A percentile compares a stretch with the other conserved stretches of the same genome.
phyloP scores from a whole-genome alignment of 2,113 vertebrate species.

The Egretta garzetta region DNA sequence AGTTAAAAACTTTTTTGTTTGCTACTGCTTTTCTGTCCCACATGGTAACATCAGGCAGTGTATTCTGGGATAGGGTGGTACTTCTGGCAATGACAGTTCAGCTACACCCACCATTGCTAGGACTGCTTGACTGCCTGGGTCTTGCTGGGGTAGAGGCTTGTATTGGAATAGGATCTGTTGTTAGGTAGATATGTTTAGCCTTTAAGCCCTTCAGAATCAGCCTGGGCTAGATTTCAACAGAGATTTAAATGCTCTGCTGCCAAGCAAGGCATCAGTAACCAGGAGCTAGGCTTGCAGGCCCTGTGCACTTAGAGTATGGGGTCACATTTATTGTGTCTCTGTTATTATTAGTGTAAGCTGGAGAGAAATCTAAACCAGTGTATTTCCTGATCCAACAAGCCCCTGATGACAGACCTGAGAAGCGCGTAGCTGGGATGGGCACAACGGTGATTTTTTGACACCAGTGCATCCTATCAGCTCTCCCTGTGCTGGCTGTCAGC shows the following conservation, averaged over 20 bases:
- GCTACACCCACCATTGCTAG: not conserved
- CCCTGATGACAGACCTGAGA: not conserved
- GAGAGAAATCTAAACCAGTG: not conserved
- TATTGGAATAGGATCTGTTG: not conserved
- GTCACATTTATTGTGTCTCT: fast-evolving
- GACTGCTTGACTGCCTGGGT: not conserved
- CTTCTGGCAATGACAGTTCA: not conserved
- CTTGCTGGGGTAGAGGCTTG: not conserved
- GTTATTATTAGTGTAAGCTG: not conserved
- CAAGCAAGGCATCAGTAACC: not conserved
- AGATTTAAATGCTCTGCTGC: not conserved
- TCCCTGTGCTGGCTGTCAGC: not conserved
- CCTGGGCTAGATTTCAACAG: not conserved
- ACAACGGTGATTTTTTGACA: not conserved
- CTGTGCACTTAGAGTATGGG: not conserved
- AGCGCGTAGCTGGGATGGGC: not conserved
- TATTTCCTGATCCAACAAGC: not conserved
- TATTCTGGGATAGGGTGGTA: not conserved
- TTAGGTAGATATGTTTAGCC: not conserved
- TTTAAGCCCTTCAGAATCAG: not conserved
- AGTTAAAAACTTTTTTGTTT: not conserved
- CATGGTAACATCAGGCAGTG: not conserved
- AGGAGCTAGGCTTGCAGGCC: not conserved
- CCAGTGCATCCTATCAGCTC: not conserved
- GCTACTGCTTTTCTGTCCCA: not conserved